Base-by-base conservation (phyloP, 2,113 vertebrate genomes). In the Oxyura jamaicensis region DNA sequence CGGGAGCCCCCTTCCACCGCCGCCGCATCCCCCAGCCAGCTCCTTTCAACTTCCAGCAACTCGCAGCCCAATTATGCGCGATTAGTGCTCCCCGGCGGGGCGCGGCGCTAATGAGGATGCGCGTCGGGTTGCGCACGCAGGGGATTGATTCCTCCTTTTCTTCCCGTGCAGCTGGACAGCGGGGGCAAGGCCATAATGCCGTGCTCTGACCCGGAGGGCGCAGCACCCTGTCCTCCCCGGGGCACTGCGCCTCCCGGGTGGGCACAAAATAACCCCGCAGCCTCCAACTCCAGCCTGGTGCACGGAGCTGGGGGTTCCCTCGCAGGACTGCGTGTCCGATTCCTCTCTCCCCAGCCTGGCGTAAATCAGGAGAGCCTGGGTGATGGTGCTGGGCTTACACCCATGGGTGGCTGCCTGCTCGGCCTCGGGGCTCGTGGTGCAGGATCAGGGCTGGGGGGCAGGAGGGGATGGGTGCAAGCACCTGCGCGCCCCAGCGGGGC, bases 1-100 rank as follows among this genome's bases (percentile, higher is more conserved):
- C 3, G 12, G 0, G 6, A n/a, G 59, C 44, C 52, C 52, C 2
- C 58, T 31, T 13, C 21, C 67, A 2, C 56, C 26, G 0, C 41
- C 26, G 1, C 77, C 55, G 79, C 56, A 16, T 31, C 66, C 60
- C 66, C 62, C 66, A 42, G 21, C 91, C 48, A 11, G 48, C 39
- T 60, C 75, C 36, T 42, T 65, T 36, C 82, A 68, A 41, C 25
- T 6, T 56, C 0, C 6, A 26, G 73, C 3, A 5, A 18, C 63
- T 21, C 18, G 4, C 52, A 65, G 78, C 60, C 87, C 81, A 33
- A 48, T 59, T 59, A 25, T 2, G 29, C 11, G 3, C 15, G 8
- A 85, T 1, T 52, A 48, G 69, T 44, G 71, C 87, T 81, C 66
- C 73, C 48, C 16, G 4, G 62, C 4, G 1, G 88, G 86, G 42